Conservation (phyloP, 1,140 invertebrate genomes). For the Octopus sinensis region DNA sequence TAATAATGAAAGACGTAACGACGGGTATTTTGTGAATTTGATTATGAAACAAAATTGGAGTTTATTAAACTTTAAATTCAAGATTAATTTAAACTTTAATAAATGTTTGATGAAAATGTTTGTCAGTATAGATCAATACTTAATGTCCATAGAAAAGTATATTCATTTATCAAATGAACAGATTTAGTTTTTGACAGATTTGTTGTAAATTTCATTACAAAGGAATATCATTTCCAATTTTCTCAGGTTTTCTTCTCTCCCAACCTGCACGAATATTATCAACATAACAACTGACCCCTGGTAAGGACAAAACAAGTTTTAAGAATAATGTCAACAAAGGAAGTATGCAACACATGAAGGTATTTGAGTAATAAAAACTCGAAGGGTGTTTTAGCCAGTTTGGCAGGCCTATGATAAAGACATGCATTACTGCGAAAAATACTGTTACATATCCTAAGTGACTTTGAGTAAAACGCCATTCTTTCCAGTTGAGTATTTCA, state of each 20-base stretch:
- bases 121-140: too few species aligned
- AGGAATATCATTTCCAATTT: not conserved
- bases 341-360: conserved; percentile 40
- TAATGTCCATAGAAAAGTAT: too few species aligned
- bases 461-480: conserved; percentile 51
- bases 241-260: conserved; percentile 27
- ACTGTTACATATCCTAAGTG: conserved; percentile 43
- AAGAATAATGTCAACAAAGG: conserved; percentile 40
- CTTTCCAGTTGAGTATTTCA: conserved; percentile 46
- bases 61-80: too few species aligned
- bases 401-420: conserved; percentile 39
- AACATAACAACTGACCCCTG: conserved; percentile 34
- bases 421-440: conserved; percentile 39
- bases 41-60: too few species aligned
- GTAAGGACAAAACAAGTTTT: conserved; percentile 34
- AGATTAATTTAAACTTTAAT: too few species aligned
- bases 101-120: too few species aligned
- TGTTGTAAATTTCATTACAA: too few species aligned
- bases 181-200: too few species aligned
- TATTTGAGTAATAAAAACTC: conserved; percentile 31
- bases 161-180: too few species aligned
- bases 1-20: too few species aligned
- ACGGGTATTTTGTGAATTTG: too few species aligned
- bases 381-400: conserved; percentile 32
- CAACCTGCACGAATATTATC: conserved; percentile 40